Evolutionary conservation across 2,888 invertebrate species (phyloP).

Genomic region (Volucella zonaria): DNA sequence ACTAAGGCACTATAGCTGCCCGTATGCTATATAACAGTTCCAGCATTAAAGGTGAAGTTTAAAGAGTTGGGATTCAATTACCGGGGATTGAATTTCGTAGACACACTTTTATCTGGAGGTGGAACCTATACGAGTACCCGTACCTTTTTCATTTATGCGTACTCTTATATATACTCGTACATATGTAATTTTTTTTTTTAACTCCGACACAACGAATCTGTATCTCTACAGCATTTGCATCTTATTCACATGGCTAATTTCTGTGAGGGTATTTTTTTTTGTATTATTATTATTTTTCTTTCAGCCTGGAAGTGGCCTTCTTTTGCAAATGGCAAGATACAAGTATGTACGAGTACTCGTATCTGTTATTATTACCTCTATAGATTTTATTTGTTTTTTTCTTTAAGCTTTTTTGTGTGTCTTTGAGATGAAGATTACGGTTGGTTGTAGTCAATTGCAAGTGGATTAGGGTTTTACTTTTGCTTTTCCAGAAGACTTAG

Average conservation of each 20-base stretch:
- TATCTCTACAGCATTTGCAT: conserved; percentile 20
- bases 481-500: conserved; percentile 37
- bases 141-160: not conserved
- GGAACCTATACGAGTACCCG: not conserved
- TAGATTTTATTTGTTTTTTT: conserved; percentile 5
- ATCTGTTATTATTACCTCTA: conserved; percentile 25
- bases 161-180: not conserved
- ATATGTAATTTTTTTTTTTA: conserved; percentile 11
- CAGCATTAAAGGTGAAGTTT: conserved; percentile 66
- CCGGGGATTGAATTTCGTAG: conserved; percentile 45
- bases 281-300: not conserved
- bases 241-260: conserved; percentile 35
- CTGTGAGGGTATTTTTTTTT: conserved; percentile 23
- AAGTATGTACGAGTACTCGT: too few species aligned
- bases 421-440: conserved; percentile 17
- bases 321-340: conserved; percentile 39
- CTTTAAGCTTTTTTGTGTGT: conserved; percentile 14
- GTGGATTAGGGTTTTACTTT: conserved; percentile 11
- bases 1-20: too few species aligned
- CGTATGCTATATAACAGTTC: not conserved
- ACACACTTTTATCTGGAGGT: conserved; percentile 14
- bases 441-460: conserved; percentile 1
- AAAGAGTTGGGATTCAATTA: conserved; percentile 55
- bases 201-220: not conserved
- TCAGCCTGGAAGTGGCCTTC: conserved; percentile 57